These are phyloP conservation scores for Thunnus thynnus DNA, from an alignment of 2,113 vertebrate genomes.

Conservation along the genomic window DNA sequence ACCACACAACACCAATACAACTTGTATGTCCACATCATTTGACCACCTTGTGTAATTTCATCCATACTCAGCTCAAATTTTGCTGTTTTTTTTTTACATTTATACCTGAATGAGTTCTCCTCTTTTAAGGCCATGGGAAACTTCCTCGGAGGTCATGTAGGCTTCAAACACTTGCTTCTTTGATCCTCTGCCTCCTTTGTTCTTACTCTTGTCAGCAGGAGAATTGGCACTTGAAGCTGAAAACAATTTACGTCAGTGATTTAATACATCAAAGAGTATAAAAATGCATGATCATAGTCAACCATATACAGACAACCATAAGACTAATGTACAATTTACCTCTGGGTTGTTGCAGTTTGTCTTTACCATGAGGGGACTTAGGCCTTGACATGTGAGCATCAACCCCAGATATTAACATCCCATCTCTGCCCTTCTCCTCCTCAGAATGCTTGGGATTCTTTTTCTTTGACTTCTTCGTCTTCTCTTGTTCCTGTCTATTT, in stretches of 20 bases:
- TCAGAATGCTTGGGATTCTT: conserved; percentile 60
- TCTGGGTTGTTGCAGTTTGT: conserved; percentile 45
- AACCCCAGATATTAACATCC: not conserved
- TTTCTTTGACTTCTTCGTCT: conserved; percentile 69
- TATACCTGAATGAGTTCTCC: conserved; percentile 93
- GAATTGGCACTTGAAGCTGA: conserved; percentile 66
- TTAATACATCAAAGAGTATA: not conserved
- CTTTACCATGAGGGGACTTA: conserved; percentile 52
- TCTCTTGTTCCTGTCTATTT: conserved; percentile 64
- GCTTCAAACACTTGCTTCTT: conserved; percentile 92
- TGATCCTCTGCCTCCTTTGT: conserved; percentile 82
- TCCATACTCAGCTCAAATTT: no score
- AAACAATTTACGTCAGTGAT: conserved; percentile 50
- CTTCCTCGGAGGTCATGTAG: conserved; percentile 90
- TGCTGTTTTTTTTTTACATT: no score
- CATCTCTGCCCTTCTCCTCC: conserved; percentile 37
- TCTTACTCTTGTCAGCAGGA: conserved; percentile 85
- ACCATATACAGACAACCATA: not conserved
- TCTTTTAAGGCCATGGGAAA: conserved; percentile 93
- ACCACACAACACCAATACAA: not conserved
- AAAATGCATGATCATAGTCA: not conserved
- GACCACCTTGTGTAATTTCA: not conserved
- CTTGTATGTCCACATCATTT: not conserved
- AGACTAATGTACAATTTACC: conserved; percentile 37
- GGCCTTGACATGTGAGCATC: conserved; percentile 31